Evolutionary conservation across 1,140 invertebrate species (phyloP).

Genomic region (Leguminivora glycinivorella): DNA sequence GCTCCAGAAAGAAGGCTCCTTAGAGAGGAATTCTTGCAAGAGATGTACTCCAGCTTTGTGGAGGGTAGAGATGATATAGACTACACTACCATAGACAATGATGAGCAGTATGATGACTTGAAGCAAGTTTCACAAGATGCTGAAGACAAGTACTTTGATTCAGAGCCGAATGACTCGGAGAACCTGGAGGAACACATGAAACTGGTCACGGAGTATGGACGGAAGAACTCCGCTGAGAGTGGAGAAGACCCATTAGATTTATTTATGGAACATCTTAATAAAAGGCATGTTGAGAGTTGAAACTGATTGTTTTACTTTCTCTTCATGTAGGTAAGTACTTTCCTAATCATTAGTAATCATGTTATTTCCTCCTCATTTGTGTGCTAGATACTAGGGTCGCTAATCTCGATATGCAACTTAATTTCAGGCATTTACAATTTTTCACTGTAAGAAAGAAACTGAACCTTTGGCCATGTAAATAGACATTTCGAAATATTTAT

Average conservation of each 20-base stretch:
- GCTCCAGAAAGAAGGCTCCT: slow-evolving; percentile 83
- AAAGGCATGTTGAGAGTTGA: slow-evolving; percentile 40
- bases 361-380: too few species aligned
- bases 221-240: slow-evolving; percentile 42
- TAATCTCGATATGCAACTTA: too few species aligned
- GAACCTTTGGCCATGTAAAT: too few species aligned
- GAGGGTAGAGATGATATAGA: slow-evolving; percentile 93
- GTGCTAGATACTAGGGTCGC: too few species aligned
- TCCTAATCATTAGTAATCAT: neutral
- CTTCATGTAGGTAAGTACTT: slow-evolving; percentile 14
- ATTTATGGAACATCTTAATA: slow-evolving; percentile 84
- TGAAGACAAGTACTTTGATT: slow-evolving; percentile 94
- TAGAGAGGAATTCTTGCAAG: slow-evolving; percentile 89
- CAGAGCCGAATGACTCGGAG: slow-evolving; percentile 83
- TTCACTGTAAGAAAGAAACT: too few species aligned
- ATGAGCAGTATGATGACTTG: slow-evolving; percentile 89
- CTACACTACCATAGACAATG: slow-evolving; percentile 88
- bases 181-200: slow-evolving; percentile 73
- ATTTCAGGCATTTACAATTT: too few species aligned
- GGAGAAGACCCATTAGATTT: slow-evolving; percentile 85
- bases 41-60: slow-evolving; percentile 94
- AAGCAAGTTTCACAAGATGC: slow-evolving; percentile 84
- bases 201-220: slow-evolving; percentile 58
- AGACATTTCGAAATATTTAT: too few species aligned
- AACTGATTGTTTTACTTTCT: slow-evolving; percentile 29